Base-by-base conservation (phyloP, 2,888 invertebrate genomes). In the Polymixis flavicincta region DNA sequence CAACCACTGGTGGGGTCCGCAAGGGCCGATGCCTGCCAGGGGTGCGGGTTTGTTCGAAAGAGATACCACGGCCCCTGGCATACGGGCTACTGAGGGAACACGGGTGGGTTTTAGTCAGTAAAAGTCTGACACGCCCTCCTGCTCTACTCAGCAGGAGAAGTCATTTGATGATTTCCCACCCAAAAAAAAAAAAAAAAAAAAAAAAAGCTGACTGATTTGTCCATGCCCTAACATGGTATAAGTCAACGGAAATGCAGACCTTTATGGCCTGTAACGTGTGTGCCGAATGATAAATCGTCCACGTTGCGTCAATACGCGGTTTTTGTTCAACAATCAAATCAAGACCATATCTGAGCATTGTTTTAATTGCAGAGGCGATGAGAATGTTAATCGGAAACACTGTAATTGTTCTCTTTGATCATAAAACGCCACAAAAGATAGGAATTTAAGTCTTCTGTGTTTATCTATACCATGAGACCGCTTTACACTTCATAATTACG, bases 231-330 rank as follows among this genome's bases (percentile, higher is more conserved):
- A 93, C 85, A 80, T 74, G 92, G 91, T 84, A 82, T 85, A 89
- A 85, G 80, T 87, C 93, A 91, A 84, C 95, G 95, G 96, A 96
- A 93, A 94, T 94, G 93, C 93, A 93, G 73, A 86, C 93, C 85
- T 90, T 92, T 94, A 94, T 92, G 93, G 95, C 89, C 83, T 87
- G 90, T 87, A 84, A 84, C 83, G 86, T 92, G 90, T 92, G 92
- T 84, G 78, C 84, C 85, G 95, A 94, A 95, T 96, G 86, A 80
- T 87, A 90, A 93, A 90, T 86, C 86, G 78, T 84, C 81, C 87
- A 85, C 68, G 74, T 88, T 92, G 88, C 93, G 94, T 94, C 94
- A 94, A 91, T 89, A 74, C 76, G 71, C 78, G 59, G 70, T 59
- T 83, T 84, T 78, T 87, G 79, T 85, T 76, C 78, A 85, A 74